These are phyloP conservation scores for Crioceris asparagi DNA, from an alignment of 2,888 invertebrate genomes.

Conservation along the genomic window DNA sequence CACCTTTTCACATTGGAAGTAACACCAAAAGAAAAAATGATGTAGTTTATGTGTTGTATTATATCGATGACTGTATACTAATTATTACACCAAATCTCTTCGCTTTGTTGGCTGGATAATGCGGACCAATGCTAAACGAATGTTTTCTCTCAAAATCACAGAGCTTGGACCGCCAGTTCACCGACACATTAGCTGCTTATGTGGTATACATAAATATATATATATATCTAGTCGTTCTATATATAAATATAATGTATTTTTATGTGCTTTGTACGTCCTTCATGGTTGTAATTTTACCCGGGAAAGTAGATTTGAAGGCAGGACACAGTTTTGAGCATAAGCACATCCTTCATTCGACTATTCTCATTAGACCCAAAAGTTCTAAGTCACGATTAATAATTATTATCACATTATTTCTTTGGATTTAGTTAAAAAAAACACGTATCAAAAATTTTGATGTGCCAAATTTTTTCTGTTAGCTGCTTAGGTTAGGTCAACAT, in stretches of 20 bases:
- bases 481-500: too few species aligned
- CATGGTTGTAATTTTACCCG: slow-evolving; percentile 24
- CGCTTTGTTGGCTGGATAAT: slow-evolving; percentile 39
- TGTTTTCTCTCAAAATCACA: neutral
- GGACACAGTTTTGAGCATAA: too few species aligned
- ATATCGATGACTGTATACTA: slow-evolving; percentile 31
- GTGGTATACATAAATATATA: too few species aligned
- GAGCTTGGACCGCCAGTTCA: slow-evolving; percentile 31
- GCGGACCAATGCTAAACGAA: slow-evolving; percentile 33
- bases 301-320: too few species aligned
- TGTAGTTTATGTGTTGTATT: slow-evolving; percentile 21
- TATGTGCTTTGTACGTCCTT: slow-evolving; percentile 38
- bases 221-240: slow-evolving; percentile 41
- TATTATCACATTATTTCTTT: too few species aligned
- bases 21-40: slow-evolving; percentile 33
- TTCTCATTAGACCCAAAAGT: too few species aligned
- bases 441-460: too few species aligned
- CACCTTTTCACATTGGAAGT: slow-evolving; percentile 25
- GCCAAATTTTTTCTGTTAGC: too few species aligned
- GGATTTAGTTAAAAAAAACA: too few species aligned
- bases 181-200: slow-evolving; percentile 35
- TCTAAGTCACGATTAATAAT: too few species aligned
- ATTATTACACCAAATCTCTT: slow-evolving; percentile 34
- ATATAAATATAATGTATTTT: slow-evolving; percentile 39
- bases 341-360: too few species aligned